Conservation (phyloP, 2,797 vertebrate species). For the Mormyrus hasselquistii region DNA sequence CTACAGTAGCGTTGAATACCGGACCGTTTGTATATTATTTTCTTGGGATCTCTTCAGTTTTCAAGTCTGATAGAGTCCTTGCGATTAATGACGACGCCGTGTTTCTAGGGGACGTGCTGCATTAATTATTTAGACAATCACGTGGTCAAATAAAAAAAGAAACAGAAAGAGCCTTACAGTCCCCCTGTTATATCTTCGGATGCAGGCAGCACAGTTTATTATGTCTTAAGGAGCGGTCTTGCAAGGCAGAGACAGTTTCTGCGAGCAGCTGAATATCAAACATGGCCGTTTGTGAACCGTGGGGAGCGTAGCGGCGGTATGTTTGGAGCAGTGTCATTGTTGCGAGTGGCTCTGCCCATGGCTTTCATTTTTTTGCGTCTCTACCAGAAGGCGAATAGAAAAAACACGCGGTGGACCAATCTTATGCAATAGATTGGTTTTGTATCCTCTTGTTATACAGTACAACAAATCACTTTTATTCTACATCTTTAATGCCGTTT, state of each 20-base stretch:
- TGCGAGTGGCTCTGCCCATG: slow-evolving; percentile 67
- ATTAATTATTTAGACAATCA: slow-evolving; percentile 99
- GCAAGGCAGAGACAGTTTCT: slow-evolving; percentile 59
- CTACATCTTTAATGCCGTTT: not conserved
- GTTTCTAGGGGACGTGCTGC: slow-evolving; percentile 99
- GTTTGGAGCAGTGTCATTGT: slow-evolving; percentile 70
- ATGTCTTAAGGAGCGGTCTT: slow-evolving; percentile 64
- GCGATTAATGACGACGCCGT: slow-evolving; percentile 99
- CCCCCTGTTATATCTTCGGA: slow-evolving; percentile 77
- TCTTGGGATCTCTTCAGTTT: slow-evolving; percentile 99
- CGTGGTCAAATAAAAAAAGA: slow-evolving; percentile 91
- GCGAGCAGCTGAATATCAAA: slow-evolving; percentile 75
- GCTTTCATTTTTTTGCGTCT: slow-evolving; percentile 67
- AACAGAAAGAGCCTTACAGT: slow-evolving; percentile 78
- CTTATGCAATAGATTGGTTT: slow-evolving; percentile 14
- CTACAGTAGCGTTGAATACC: slow-evolving; percentile 74
- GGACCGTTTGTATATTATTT: slow-evolving; percentile 90
- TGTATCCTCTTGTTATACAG: not conserved
- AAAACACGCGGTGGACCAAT: slow-evolving; percentile 40
- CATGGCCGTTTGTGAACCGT: slow-evolving; percentile 69
- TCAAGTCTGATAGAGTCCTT: slow-evolving; percentile 99
- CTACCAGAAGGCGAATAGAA: slow-evolving; percentile 59
- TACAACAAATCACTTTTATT: not conserved
- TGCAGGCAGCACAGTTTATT: slow-evolving; percentile 70
- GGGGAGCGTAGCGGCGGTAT: slow-evolving; percentile 45